These are phyloP conservation scores for Coreius guichenoti DNA, from an alignment of 2,797 vertebrate genomes.

Conservation along the genomic window DNA sequence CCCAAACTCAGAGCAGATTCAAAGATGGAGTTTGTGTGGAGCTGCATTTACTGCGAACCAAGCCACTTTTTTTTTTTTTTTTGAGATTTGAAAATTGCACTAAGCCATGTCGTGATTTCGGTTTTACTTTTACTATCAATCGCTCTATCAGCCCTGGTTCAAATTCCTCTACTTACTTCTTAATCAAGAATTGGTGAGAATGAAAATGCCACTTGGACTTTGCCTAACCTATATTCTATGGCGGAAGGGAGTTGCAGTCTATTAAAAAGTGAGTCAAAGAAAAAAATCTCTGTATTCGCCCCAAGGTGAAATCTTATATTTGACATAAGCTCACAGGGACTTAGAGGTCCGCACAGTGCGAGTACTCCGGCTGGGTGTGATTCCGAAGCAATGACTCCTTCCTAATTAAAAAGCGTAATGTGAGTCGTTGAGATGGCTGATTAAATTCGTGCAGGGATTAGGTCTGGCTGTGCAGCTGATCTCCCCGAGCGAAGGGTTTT, in stretches of 20 bases:
- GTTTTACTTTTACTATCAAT: background rate
- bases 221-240: background rate
- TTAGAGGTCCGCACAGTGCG: constrained; percentile 26
- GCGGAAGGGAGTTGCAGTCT: constrained; percentile 8
- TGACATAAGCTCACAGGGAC: constrained; percentile 25
- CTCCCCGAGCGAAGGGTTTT: constrained; percentile 40
- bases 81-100: too few species aligned
- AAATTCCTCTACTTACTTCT: background rate
- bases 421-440: constrained; percentile 52
- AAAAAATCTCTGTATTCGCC: constrained; percentile 10
- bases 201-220: background rate
- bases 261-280: constrained; percentile 26
- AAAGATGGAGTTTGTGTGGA: background rate
- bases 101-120: too few species aligned
- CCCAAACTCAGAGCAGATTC: background rate
- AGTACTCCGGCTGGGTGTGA: constrained; percentile 40
- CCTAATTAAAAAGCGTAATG: constrained; percentile 58
- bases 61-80: background rate
- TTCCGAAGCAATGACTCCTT: constrained; percentile 42
- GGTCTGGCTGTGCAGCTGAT: constrained; percentile 50
- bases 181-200: background rate
- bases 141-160: background rate
- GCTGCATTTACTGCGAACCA: background rate
- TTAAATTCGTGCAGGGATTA: constrained; percentile 57
- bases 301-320: constrained; percentile 47